Base-by-base conservation (phyloP, 1,140 invertebrate species). In the Macrosteles quadrilineatus region DNA sequence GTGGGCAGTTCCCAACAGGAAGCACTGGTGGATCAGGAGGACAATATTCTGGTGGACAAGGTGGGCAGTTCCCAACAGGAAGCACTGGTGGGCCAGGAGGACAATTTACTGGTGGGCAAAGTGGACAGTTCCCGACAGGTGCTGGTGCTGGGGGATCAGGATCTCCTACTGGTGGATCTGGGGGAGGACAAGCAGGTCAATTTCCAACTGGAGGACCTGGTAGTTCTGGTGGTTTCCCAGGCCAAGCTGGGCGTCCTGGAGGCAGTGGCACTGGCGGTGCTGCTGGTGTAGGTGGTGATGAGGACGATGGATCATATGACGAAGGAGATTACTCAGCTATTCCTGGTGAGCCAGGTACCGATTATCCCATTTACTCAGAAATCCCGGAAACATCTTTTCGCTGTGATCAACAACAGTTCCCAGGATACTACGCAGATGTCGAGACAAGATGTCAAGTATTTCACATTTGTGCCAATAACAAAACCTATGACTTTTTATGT, bases 391-490 rank as follows among this genome's bases (percentile, higher is more conserved):
- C 91, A 6, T 87, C 87, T 6, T 94, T 94, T 77, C 84, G 84
- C 73, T 95, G 92, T 77, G 86, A 90, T 25, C 80, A 88, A 62
- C 91, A 94, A 80, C 82, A 87, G 76, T 90, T 86, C 57, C 90
- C 91, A 3, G 93, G 93, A 32, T 95, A 94, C 75, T 95, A 94
- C 75, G 90, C 91, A 9, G 92, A 94, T 77, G 87, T 91, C 14
- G 91, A 93, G 80, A 84, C 92, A 1, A 87, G 89, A 77, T 95
- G 93, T 77, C 92, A 95, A 86, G 91, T 92, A 6, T 95, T 94
- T 78, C 92, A 95, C 73, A 85, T 95, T 57, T 95, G 93, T 78
- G 85, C 89, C 31, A 91, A 92, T 71, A 90, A 92, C 78, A 87
- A 85, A 75, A 92, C 88, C 0, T 92, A 89, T 73, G 89, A 92